Base-by-base conservation (phyloP, 2,113 vertebrate genomes). In the Ammodytes dubius region DNA sequence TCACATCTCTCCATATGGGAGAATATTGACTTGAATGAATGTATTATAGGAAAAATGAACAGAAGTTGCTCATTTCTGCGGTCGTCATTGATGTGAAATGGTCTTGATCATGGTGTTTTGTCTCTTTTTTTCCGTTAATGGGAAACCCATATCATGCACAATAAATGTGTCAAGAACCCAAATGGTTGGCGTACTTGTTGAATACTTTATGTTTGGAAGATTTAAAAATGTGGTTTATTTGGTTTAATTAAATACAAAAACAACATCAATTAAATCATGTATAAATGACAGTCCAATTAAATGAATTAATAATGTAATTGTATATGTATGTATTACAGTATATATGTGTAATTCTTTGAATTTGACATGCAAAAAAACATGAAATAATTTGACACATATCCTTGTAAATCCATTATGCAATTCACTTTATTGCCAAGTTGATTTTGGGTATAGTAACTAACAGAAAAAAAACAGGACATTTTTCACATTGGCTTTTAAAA, bases 351-450 rank as follows among this genome's bases (percentile, higher is more conserved):
- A 59, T 77, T 59, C 40, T 46, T 11, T 71, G 5, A 17, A 7
- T 53, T 27, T 0, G 3, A 63, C 3, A 5, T 65, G 46, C 40
- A 81, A 66, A 70, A 49, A 35, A n/a, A n/a, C 0, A 63, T 1
- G 7, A 9, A 57, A 45, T 27, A 7, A 54, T 63, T 70, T 7
- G 42, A 87, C 47, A 85, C 69, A 53, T 4, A 11, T 75, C 35
- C 52, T 60, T 64, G 9, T 53, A 57, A 84, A 88, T 89, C 77
- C 76, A 19, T 90, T 93, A 94, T 91, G 87, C 85, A 95, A 93
- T 91, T 90, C 54, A 86, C 90, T 96, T 96, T 95, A 96, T 96
- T 96, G 93, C 89, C 92, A 92, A 93, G 91, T 93, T 92, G 93
- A 95, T 94, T 94, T 92, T 79, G 90, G 91, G 71, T 95, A 95